These are phyloP conservation scores for Leuciscus idus DNA, from an alignment of 2,113 vertebrate genomes.

Conservation along the genomic window DNA sequence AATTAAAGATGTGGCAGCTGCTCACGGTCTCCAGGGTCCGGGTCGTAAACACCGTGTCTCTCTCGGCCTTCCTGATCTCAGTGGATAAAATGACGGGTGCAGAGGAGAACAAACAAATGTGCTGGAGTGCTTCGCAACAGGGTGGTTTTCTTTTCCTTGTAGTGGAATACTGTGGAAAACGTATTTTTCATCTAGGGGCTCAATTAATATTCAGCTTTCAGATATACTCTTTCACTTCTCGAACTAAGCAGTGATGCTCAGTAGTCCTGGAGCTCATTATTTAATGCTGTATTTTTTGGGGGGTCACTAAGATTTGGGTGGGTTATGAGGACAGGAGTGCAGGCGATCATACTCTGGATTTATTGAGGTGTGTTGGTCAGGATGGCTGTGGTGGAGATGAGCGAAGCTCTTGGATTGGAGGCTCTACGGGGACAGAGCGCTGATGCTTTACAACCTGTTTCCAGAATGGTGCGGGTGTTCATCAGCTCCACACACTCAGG, in stretches of 20 bases:
- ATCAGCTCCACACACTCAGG: conserved; percentile 81
- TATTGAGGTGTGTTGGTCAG: not conserved
- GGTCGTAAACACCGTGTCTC: conserved; percentile 60
- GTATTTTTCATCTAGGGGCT: not conserved
- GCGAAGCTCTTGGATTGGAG: conserved; percentile 50
- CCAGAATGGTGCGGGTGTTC: conserved; percentile 76
- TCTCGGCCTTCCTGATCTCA: conserved; percentile 57
- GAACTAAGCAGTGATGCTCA: not conserved
- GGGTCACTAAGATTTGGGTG: not conserved
- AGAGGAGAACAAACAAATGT: conserved; percentile 51
- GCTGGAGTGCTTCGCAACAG: not conserved
- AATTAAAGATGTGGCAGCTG: conserved; percentile 46
- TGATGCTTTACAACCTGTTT: conserved; percentile 42
- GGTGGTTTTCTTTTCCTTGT: not conserved
- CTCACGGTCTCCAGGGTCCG: conserved; percentile 34
- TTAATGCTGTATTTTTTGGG: not conserved
- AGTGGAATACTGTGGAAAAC: not conserved
- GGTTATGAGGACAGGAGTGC: not conserved
- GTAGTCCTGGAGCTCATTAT: not conserved
- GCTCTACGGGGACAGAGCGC: conserved; percentile 57
- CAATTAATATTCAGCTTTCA: not conserved
- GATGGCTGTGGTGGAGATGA: conserved; percentile 35
- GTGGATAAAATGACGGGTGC: conserved; percentile 52
- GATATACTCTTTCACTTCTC: not conserved
- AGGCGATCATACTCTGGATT: not conserved